These are phyloP conservation scores for Talpa occidentalis DNA, from an alignment of 2,113 vertebrate species.

Conservation along the genomic window DNA sequence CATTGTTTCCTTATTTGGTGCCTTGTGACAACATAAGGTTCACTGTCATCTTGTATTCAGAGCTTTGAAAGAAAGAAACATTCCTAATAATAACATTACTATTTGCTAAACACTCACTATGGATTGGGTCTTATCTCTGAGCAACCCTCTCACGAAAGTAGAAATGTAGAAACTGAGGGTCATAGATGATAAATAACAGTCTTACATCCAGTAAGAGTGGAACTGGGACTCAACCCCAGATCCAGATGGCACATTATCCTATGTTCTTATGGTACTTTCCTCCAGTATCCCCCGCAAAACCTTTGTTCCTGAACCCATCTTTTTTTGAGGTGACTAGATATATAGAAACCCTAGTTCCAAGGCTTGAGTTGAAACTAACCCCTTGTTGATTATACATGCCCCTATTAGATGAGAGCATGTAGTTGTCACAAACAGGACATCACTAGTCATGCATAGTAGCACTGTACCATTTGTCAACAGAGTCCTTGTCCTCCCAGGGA, in stretches of 20 bases:
- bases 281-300: not conserved
- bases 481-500: not conserved
- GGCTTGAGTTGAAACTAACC: not conserved
- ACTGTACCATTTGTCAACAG: not conserved
- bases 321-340: not conserved
- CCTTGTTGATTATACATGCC: not conserved
- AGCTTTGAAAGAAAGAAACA: constrained; percentile 39
- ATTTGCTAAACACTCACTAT: not conserved
- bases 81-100: not conserved
- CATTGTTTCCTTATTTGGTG: not conserved
- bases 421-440: not conserved
- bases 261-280: not conserved
- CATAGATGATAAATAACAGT: not conserved
- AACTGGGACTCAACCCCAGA: not conserved
- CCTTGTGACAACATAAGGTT: not conserved
- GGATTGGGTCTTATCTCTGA: not conserved
- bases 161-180: not conserved
- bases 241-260: not conserved
- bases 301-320: not conserved
- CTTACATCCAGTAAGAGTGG: not conserved
- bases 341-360: not conserved
- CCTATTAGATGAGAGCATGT: not conserved
- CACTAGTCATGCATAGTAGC: not conserved
- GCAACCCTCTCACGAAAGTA: not conserved
- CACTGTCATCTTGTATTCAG: not conserved